Evolutionary conservation across 2,888 invertebrate genomes (phyloP), one percentile per base, ranked within the genome.

Genomic region (Stegophylla sp.): DNA sequence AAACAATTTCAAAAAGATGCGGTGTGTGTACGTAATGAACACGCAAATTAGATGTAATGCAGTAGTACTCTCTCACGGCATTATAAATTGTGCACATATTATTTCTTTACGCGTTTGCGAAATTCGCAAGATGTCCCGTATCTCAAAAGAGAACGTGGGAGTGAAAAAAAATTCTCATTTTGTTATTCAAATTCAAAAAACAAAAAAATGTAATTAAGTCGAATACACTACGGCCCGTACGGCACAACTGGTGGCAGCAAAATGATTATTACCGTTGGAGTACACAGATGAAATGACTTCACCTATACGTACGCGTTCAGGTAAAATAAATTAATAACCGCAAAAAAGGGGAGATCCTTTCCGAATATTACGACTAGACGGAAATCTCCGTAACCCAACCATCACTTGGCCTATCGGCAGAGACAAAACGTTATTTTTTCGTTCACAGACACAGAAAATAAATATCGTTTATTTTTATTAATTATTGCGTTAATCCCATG

Each of bases 1-100:
- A n/a, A n/a, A 51, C 28, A 69, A 34, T 48, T 69, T 69, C n/a
- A 20, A 56, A 56, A 34, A 12, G 56, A 56, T 23, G 23, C 12
- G 20, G 56, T 20, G 34, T 34, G 56, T 20, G 34, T 34, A 56
- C 56, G 56, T 56, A 56, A 56, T 28, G 17, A 28, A 61, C 28
- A 28, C 61, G 26, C 17, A 61, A 61, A 61, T 61, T 61, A 61
- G 4, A 28, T 17, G 34, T 61, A 15, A 34, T 17, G 4, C 4
- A 1, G 17, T 61, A 23, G 17, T 61, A 34, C 17, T 17, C 7
- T 17, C 7, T 17, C 51, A 34, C 34, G 34, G 34, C n/a, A n/a
- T n/a, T n/a, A n/a, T n/a, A n/a, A n/a, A n/a, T 34, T 34, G 34
- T 34, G 34, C 7, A 34, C 34, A 34, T 7, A 34, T 34, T 34